These are phyloP conservation scores for Leucophenga montana DNA, from an alignment of 2,888 invertebrate species.

Conservation along the genomic window DNA sequence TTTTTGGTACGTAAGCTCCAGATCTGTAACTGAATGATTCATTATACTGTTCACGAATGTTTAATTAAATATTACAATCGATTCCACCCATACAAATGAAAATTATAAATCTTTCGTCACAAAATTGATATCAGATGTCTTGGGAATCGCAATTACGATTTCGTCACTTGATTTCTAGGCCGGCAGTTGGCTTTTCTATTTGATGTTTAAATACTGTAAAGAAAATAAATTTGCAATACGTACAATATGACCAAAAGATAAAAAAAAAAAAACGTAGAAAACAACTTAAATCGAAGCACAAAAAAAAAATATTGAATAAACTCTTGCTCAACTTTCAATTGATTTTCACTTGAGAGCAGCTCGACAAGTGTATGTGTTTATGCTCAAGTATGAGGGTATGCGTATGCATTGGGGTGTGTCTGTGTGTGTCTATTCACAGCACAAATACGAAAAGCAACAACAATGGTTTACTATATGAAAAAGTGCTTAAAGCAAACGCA, in stretches of 20 bases:
- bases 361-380: background rate
- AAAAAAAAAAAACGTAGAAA: background rate
- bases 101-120: too few species aligned
- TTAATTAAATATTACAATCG: too few species aligned
- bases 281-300: background rate
- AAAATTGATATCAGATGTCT: too few species aligned
- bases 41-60: too few species aligned
- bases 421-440: conserved; percentile 36
- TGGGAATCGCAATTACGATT: too few species aligned
- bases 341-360: conserved; percentile 41
- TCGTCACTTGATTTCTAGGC: too few species aligned
- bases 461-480: conserved; percentile 29
- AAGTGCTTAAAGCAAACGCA: conserved; percentile 24
- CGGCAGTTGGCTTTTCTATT: too few species aligned
- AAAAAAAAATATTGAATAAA: background rate
- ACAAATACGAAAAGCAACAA: conserved; percentile 31
- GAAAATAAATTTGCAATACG: too few species aligned
- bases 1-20: too few species aligned
- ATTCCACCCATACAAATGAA: too few species aligned
- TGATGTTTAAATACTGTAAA: too few species aligned
- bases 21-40: too few species aligned
- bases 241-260: background rate
- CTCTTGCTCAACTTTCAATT: conserved; percentile 32
- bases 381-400: background rate
- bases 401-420: conserved; percentile 33